Evolutionary conservation across 2,888 invertebrate species (phyloP).

Genomic region (Drosophila prostipennis): DNA sequence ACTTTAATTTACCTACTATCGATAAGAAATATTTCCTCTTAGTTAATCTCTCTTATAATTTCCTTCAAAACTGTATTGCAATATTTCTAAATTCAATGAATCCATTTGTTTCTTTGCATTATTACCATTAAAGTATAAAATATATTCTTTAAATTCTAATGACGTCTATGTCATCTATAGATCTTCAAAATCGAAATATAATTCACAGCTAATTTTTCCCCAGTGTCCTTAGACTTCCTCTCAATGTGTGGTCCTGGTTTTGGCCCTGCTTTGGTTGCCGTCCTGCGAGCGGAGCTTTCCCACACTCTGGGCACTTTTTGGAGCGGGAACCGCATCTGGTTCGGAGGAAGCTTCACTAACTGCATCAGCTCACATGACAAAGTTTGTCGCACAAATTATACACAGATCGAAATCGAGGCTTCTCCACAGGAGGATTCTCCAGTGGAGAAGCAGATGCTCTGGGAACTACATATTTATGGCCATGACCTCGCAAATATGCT

Average conservation of each 20-base stretch:
- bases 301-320: constrained; percentile 25
- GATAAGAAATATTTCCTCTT: too few relatives aligned
- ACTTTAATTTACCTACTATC: neutral
- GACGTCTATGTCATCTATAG: too few relatives aligned
- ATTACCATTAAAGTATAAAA: too few relatives aligned
- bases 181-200: too few relatives aligned
- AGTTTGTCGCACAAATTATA: constrained; percentile 64
- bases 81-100: too few relatives aligned
- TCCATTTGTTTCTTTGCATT: too few relatives aligned
- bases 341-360: constrained; percentile 44
- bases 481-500: constrained; percentile 24
- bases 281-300: constrained; percentile 11
- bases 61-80: too few relatives aligned
- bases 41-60: too few relatives aligned
- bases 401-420: constrained; percentile 41
- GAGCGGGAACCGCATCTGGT: constrained; percentile 18
- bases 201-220: neutral
- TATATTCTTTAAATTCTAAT: too few relatives aligned
- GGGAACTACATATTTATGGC: constrained; percentile 32
- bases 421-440: constrained; percentile 1
- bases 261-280: neutral
- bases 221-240: neutral
- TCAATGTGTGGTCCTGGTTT: constrained; percentile 5
- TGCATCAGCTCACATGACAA: constrained; percentile 63
- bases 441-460: constrained; percentile 22